Percentiles rank a stretch among this genome's conserved stretches.
Conservation (phyloP, 2,888 invertebrate species). For the Drosophila koepferae region DNA sequence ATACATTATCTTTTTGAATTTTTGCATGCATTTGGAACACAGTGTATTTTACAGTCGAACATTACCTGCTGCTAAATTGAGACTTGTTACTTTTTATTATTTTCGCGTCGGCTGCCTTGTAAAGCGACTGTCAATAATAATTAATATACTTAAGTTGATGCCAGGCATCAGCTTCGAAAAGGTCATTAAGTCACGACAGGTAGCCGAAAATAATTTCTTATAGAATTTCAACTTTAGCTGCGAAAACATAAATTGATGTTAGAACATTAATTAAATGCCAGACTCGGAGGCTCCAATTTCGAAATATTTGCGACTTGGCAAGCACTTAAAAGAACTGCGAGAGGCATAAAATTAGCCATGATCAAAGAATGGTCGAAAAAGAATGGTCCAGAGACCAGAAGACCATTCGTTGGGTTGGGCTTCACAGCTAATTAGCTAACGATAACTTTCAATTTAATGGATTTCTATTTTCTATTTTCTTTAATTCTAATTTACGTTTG, state of each 20-base stretch:
- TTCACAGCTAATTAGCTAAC: slow-evolving; percentile 34
- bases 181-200: slow-evolving; percentile 69
- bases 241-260: slow-evolving; percentile 62
- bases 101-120: slow-evolving; percentile 39
- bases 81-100: slow-evolving; percentile 26
- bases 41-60: slow-evolving; percentile 9
- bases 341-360: slow-evolving; percentile 60
- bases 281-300: slow-evolving; percentile 41
- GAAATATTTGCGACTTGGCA: slow-evolving; percentile 42
- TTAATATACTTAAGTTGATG: slow-evolving; percentile 63
- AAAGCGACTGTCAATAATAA: slow-evolving; percentile 70
- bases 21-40: not conserved
- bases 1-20: not conserved
- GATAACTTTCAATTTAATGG: slow-evolving; percentile 49
- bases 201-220: slow-evolving; percentile 47
- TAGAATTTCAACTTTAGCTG: slow-evolving; percentile 30
- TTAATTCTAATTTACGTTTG: slow-evolving; percentile 60
- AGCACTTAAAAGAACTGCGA: slow-evolving; percentile 16
- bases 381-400: slow-evolving; percentile 53
- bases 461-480: slow-evolving; percentile 51
- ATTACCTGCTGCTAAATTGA: not conserved
- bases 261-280: slow-evolving; percentile 69
- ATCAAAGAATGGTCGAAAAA: slow-evolving; percentile 45
- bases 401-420: slow-evolving; percentile 51
- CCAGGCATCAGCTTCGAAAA: slow-evolving; percentile 52